A percentile compares a stretch with the other conserved stretches of the same genome.
phyloP scores from a whole-genome alignment of 2,113 vertebrate species.

The Girardinichthys multiradiatus region DNA sequence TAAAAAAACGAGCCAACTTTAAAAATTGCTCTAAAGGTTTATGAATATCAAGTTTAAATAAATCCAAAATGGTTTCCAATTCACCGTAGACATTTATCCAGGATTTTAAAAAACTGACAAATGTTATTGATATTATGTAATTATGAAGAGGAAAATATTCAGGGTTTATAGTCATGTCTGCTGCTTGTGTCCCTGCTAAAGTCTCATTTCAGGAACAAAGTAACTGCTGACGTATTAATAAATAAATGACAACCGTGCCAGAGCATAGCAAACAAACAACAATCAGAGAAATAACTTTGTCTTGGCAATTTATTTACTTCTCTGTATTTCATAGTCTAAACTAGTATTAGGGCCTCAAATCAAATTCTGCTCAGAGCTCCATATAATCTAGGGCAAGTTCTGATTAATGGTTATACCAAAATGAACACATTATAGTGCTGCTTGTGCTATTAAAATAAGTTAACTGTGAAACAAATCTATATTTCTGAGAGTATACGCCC shows the following conservation, averaged over 20 bases:
- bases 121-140: background rate
- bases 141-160: background rate
- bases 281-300: background rate
- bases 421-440: background rate
- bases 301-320: background rate
- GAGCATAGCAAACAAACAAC: background rate
- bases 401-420: background rate
- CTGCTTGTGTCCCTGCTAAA: background rate
- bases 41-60: background rate
- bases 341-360: background rate
- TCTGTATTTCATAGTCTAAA: too few species aligned
- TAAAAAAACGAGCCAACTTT: background rate
- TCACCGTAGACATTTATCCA: background rate
- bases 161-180: too few species aligned
- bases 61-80: background rate
- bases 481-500: too few species aligned
- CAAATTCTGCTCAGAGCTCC: too few species aligned
- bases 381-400: background rate
- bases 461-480: too few species aligned
- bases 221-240: background rate
- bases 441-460: background rate
- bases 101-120: background rate
- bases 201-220: background rate
- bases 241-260: background rate
- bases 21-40: background rate